A percentile compares a stretch with the other conserved stretches of the same genome.
These are phyloP conservation scores for Peromyscus aztecus DNA, from an alignment of 2,797 vertebrate genomes.

Conservation along the genomic window DNA sequence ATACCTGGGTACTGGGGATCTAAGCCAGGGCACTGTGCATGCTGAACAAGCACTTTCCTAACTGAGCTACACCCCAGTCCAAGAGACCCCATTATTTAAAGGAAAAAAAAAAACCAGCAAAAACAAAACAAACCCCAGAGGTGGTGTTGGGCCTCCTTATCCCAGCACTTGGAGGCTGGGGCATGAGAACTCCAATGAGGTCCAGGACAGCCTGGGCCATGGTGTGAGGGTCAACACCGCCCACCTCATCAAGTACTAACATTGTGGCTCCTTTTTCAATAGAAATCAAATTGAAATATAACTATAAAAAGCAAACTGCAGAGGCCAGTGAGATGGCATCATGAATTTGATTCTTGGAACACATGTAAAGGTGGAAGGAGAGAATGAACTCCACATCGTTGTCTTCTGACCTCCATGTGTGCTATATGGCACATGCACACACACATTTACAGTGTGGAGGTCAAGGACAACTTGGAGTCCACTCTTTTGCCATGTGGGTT, in stretches of 20 bases:
- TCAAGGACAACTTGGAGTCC: neutral
- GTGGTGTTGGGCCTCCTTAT: neutral
- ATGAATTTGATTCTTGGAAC: neutral
- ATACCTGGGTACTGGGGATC: neutral
- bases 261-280: neutral
- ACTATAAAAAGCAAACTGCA: constrained; percentile 35
- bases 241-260: neutral
- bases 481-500: neutral
- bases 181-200: neutral
- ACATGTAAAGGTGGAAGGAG: neutral
- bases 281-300: neutral
- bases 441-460: neutral
- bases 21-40: neutral
- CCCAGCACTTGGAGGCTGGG: neutral
- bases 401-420: neutral
- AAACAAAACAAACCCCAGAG: neutral
- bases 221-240: neutral
- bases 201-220: neutral
- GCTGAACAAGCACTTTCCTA: neutral
- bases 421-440: neutral
- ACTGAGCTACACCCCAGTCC: neutral
- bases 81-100: neutral
- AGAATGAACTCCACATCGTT: too few species aligned
- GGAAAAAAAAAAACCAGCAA: neutral
- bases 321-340: neutral